Evolutionary conservation across 2,888 invertebrate species (phyloP).

Genomic region (Capitulum mitella): DNA sequence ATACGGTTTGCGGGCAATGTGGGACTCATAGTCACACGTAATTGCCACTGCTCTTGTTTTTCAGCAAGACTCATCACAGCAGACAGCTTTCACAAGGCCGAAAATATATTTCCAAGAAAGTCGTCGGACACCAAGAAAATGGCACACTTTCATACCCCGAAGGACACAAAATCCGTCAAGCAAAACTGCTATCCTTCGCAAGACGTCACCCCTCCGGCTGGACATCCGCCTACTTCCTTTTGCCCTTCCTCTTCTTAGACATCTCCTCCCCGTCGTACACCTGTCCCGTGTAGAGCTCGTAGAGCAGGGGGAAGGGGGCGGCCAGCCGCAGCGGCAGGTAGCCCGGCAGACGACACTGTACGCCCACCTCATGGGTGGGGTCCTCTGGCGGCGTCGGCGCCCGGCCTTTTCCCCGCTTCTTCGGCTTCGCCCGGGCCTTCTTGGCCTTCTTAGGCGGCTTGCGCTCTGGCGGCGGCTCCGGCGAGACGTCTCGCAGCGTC

Average conservation of each 20-base stretch:
- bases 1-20: no score
- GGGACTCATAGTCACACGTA: no score
- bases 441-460: not conserved
- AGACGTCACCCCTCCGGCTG: not conserved
- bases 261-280: constrained; percentile 4
- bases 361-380: not conserved
- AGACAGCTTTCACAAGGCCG: no score
- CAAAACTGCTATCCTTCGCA: not conserved
- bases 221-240: not conserved
- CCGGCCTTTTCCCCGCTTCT: not conserved
- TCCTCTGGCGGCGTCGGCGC: not conserved
- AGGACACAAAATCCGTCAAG: no score
- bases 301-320: not conserved
- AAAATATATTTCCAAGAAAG: no score
- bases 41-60: no score
- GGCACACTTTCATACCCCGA: no score
- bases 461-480: constrained; percentile 6
- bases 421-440: not conserved
- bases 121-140: no score
- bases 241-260: not conserved
- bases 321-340: not conserved
- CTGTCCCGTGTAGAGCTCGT: constrained; percentile 9
- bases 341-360: not conserved
- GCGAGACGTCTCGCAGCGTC: not conserved
- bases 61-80: no score